Evolutionary conservation across 2,888 invertebrate species (phyloP).

Genomic region (Trichopoda pennipes): DNA sequence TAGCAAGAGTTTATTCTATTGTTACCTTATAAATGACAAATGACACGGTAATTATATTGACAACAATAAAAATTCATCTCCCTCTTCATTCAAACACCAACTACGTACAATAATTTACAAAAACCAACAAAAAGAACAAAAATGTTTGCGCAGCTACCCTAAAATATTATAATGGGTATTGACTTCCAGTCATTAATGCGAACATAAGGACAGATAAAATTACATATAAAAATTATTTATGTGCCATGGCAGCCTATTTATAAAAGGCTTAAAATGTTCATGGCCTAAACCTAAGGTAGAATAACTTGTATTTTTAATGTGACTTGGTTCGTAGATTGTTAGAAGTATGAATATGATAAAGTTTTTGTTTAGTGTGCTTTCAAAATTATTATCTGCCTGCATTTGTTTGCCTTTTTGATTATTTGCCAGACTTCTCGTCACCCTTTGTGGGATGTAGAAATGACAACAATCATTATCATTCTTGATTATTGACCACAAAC

Average conservation of each 20-base stretch:
- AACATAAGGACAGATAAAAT: conserved; percentile 33
- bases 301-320: neutral
- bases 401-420: neutral
- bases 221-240: conserved; percentile 1
- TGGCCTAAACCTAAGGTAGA: neutral
- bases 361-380: conserved; percentile 39
- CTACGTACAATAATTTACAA: neutral
- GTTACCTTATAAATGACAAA: conserved; percentile 71
- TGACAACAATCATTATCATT: conserved; percentile 56
- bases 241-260: conserved; percentile 8
- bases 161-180: neutral
- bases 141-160: conserved; percentile 23
- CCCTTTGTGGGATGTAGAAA: conserved; percentile 9
- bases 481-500: conserved; percentile 58
- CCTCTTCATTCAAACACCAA: neutral
- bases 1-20: conserved; percentile 43
- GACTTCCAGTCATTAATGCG: conserved; percentile 2
- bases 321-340: neutral
- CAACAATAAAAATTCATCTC: conserved; percentile 62
- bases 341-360: conserved; percentile 51
- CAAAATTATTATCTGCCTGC: conserved; percentile 10
- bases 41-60: conserved; percentile 71
- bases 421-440: conserved; percentile 20
- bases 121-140: neutral
- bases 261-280: conserved; percentile 18